Evolutionary conservation across 2,888 invertebrate genomes (phyloP).

Genomic region (Pyrochroa serraticornis): DNA sequence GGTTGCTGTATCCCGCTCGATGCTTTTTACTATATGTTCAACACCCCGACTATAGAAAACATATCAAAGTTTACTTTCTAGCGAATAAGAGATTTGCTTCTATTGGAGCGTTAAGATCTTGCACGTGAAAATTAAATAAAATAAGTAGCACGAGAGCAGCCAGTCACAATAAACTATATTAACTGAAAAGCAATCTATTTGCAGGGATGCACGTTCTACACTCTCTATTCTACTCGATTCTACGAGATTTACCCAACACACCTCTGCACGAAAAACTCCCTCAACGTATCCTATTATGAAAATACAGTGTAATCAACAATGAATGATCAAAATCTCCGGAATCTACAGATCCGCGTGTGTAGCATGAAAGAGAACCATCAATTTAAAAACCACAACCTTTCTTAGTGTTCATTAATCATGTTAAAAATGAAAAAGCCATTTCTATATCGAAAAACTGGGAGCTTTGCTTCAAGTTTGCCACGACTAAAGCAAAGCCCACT

Average conservation of each 20-base stretch:
- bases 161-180: slow-evolving; percentile 15
- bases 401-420: slow-evolving; percentile 21
- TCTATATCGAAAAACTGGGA: neutral
- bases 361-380: slow-evolving; percentile 51
- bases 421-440: slow-evolving; percentile 6
- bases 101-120: no score
- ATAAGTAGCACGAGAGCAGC: no score
- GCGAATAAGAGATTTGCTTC: no score
- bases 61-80: no score
- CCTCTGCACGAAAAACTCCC: slow-evolving; percentile 35
- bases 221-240: slow-evolving; percentile 34
- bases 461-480: neutral
- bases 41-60: neutral
- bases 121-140: no score
- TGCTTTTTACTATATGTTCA: neutral
- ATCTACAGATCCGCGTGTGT: slow-evolving; percentile 47
- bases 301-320: slow-evolving; percentile 51
- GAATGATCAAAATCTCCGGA: slow-evolving; percentile 58
- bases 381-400: slow-evolving; percentile 21
- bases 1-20: no score
- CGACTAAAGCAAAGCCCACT: slow-evolving; percentile 1
- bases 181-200: slow-evolving; percentile 10
- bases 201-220: slow-evolving; percentile 29
- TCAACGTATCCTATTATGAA: slow-evolving; percentile 23
- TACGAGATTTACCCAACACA: slow-evolving; percentile 39